Evolutionary conservation across 2,888 invertebrate genomes (phyloP), one percentile per base, ranked within the genome.

Genomic region (Polymixis flavicincta): DNA sequence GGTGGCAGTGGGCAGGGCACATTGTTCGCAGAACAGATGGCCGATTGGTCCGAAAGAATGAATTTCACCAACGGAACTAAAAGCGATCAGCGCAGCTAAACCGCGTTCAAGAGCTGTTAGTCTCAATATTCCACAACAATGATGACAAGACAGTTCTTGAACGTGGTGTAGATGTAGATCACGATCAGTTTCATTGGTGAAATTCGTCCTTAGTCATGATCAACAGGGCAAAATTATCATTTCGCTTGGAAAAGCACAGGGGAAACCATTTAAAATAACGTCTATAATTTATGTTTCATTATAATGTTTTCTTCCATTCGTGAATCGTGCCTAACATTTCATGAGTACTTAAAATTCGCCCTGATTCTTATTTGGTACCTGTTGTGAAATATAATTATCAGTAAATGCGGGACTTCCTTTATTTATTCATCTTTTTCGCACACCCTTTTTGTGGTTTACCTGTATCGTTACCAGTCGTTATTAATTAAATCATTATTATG

Each of bases 401-500:
- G 11, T 32, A n/a, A 54, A 25, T 45, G 11, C 14, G 19, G 28
- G 2, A 32, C 13, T 32, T 22, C 48, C n/a, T 52, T 17, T 32
- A 52, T 22, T 50, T 9, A 50, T 42, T 28, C n/a, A 61, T 25
- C n/a, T 25, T 2, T 25, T 8, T 25, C 37, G 22, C 45, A 61
- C 22, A 63, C 17, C 61, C 48, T 32, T 50, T 72, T n/a, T 25
- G 61, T 61, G 45, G 37, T 22, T 25, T 54, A 22, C 25, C 28
- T 52, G 22, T 28, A 32, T 74, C 48, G 59, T 73, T 73, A 60
- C 17, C n/a, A 25, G 60, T 61, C 60, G 37, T 55, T 17, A 75
- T 75, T 61, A 45, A 75, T 63, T 32, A 25, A 73, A 54, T 55
- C 61, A 45, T 75, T 55, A 50, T 75, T 55, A 61, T 74, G 74